phyloP scores from a whole-genome alignment of 2,797 vertebrate species.

The Characodon lateralis region DNA sequence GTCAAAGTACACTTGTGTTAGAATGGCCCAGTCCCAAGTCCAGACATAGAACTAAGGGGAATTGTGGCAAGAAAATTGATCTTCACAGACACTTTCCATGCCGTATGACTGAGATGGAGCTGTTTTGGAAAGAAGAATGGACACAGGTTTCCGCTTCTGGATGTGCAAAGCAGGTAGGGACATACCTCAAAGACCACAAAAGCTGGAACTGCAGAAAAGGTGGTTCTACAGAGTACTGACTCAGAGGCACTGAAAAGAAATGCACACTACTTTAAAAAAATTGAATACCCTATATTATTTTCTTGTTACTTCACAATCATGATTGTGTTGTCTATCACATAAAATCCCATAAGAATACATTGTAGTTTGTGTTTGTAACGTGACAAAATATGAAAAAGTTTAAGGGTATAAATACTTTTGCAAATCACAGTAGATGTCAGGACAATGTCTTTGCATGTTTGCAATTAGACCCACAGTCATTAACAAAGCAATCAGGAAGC shows the following conservation, averaged over 20 bases:
- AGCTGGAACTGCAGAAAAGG: not conserved
- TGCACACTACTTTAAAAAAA: no score
- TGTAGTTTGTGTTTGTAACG: not conserved
- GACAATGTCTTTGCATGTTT: conserved; percentile 16
- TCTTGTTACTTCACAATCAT: no score
- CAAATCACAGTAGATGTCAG: conserved; percentile 3
- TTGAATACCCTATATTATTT: no score
- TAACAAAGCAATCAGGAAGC: not conserved
- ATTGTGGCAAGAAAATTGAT: no score
- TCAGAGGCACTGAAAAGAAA: not conserved
- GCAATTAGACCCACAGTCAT: conserved; percentile 31
- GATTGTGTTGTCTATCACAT: not conserved
- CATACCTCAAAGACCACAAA: not conserved
- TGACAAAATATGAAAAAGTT: not conserved
- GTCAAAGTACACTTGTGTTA: no score
- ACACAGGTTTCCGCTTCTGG: not conserved
- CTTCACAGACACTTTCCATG: no score
- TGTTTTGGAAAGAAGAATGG: not conserved
- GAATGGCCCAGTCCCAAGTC: no score
- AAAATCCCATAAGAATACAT: not conserved
- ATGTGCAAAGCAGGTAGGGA: not conserved
- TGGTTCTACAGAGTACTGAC: not conserved
- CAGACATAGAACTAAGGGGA: no score
- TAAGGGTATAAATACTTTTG: not conserved
- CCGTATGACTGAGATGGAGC: not conserved